Evolutionary conservation across 2,113 vertebrate species (phyloP).

Genomic region (Salminus brasiliensis): DNA sequence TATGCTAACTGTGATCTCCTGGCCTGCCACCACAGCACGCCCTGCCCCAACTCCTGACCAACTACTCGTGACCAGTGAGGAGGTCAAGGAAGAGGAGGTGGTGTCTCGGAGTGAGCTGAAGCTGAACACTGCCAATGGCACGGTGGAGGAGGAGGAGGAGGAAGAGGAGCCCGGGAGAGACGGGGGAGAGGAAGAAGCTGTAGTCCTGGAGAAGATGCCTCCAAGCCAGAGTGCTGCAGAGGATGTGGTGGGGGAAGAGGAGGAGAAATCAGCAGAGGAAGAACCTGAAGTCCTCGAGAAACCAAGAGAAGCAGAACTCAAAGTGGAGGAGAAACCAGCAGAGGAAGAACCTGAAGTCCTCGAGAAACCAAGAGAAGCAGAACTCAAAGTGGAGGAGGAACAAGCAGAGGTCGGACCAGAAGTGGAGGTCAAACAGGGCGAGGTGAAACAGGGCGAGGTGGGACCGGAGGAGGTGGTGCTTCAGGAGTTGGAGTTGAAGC

Average conservation of each 20-base stretch:
- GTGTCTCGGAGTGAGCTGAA: conserved; percentile 52
- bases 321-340: background rate
- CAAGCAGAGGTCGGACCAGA: conserved; percentile 13
- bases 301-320: background rate
- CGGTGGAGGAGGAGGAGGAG: background rate
- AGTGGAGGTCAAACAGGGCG: background rate
- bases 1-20: background rate
- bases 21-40: conserved; percentile 43
- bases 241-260: background rate
- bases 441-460: background rate
- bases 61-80: conserved; percentile 47
- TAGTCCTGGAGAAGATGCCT: background rate
- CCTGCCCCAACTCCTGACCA: conserved; percentile 49
- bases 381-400: background rate
- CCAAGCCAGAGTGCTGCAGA: background rate
- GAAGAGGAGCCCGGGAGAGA: background rate
- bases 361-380: background rate
- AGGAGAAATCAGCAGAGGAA: background rate
- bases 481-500: background rate
- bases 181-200: background rate
- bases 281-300: background rate
- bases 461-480: background rate
- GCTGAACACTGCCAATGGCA: conserved; percentile 63
- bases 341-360: background rate
- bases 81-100: conserved; percentile 51